Conservation (phyloP, 2,888 invertebrate species). For the Tupiocoris notatus region DNA sequence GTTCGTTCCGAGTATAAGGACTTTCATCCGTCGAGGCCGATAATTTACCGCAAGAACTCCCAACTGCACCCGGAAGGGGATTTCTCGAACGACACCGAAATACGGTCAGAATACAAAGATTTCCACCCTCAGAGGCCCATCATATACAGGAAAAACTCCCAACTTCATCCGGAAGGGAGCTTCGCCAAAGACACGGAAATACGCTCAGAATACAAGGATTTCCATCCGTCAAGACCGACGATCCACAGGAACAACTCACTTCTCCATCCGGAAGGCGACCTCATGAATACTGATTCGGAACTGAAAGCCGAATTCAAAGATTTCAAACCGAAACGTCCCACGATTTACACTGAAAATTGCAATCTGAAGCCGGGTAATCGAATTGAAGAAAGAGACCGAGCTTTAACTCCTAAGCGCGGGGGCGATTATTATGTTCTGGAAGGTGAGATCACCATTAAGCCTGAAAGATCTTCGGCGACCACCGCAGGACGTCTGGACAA, state of each 20-base stretch:
- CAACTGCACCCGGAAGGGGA: constrained; percentile 47
- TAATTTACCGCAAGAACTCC: constrained; percentile 38
- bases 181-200: constrained; percentile 46
- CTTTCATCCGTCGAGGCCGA: constrained; percentile 46
- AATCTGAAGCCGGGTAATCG: constrained; percentile 46
- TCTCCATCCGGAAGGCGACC: constrained; percentile 45
- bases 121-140: constrained; percentile 46
- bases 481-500: constrained; percentile 16
- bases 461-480: constrained; percentile 21
- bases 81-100: constrained; percentile 43
- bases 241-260: constrained; percentile 42
- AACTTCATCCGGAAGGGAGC: constrained; percentile 46
- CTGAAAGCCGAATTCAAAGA: constrained; percentile 45
- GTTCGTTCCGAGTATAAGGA: constrained; percentile 39
- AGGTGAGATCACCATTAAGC: constrained; percentile 45
- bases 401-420: constrained; percentile 16
- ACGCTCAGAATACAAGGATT: constrained; percentile 44
- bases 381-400: constrained; percentile 28
- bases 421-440: constrained; percentile 43
- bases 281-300: constrained; percentile 44
- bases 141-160: constrained; percentile 43
- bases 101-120: constrained; percentile 42
- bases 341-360: constrained; percentile 45
- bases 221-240: constrained; percentile 44
- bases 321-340: constrained; percentile 44